Base-by-base conservation (phyloP, 1,140 invertebrate genomes). In the Augochlora pura region DNA sequence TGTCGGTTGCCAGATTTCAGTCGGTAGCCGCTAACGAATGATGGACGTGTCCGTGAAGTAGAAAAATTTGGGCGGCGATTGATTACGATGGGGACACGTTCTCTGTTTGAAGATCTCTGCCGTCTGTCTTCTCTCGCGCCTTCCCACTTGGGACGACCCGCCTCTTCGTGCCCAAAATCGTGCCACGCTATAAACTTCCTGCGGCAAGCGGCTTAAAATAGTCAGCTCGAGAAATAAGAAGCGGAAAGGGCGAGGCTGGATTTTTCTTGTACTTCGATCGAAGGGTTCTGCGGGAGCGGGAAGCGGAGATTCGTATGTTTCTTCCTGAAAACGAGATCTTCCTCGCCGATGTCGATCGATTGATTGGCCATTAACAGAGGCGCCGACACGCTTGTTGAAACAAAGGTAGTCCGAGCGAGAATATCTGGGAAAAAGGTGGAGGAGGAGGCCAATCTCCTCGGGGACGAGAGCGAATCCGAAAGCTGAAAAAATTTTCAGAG, bases 141-240 rank as follows among this genome's bases (percentile, higher is more conserved):
- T 78, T 77, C 77, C 59, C 38, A 74, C 77, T 77, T 57, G 81
- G 54, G 63, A 57, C 64, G n/a, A n/a, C n/a, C n/a, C 76, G 72
- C 76, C 78, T 77, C 57, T 54, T 69, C 81, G 77, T 62, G 70
- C 52, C 69, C 54, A 69, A 86, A 86, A 85, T 80, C 75, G 59
- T 85, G 77, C 68, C 38, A 25, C 72, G 85, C 74, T 78, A 81
- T 86, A 86, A 86, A 86, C 77, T 86, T 86, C 85, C 85, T 86
- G 85, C 68, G 84, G 63, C 27, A 62, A 71, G 71, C 38, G 42
- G 81, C 81, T 86, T 68, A 86, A 86, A 86, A 86, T 86, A 86
- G 73, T 71, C 77, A 25, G 57, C 70, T 10, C 46, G 23, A 65
- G 72, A 66, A 82, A 68, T 66, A 67, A 77, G 77, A 63, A 76